Percentiles rank a stretch among this genome's conserved stretches.
Conservation (phyloP, 1,140 invertebrate genomes). For the Aphis craccivora region DNA sequence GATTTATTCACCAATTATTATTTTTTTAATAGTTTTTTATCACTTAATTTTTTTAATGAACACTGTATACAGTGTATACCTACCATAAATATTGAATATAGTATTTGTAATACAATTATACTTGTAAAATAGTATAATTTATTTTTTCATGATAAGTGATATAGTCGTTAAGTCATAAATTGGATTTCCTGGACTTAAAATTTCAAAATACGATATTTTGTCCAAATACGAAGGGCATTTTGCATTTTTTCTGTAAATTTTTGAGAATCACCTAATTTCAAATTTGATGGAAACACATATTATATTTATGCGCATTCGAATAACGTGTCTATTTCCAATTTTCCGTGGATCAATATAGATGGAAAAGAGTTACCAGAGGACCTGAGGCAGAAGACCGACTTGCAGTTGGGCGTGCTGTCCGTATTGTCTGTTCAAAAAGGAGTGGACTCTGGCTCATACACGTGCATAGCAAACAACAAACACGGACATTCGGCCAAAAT, state of each 20-base stretch:
- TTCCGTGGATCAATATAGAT: constrained; percentile 63
- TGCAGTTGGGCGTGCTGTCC: constrained; percentile 75
- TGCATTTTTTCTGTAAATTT: neutral
- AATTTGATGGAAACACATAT: neutral
- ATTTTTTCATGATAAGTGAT: too few species aligned
- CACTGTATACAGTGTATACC: too few species aligned
- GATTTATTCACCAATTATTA: too few species aligned
- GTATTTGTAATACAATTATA: too few species aligned
- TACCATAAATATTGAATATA: too few species aligned
- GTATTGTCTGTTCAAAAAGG: constrained; percentile 79
- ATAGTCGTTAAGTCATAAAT: neutral
- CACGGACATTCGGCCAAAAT: constrained; percentile 76
- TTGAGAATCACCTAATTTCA: neutral
- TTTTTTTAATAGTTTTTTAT: too few species aligned
- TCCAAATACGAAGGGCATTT: neutral
- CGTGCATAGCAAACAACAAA: constrained; percentile 78
- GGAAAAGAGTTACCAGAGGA: constrained; percentile 81
- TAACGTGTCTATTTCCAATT: neutral
- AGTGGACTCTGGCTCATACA: constrained; percentile 79
- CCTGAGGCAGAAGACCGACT: constrained; percentile 76
- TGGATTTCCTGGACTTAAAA: neutral
- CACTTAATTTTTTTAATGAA: too few species aligned
- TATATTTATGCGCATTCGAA: neutral
- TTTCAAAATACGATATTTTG: neutral
- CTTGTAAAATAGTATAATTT: too few species aligned